phyloP scores from a whole-genome alignment of 2,797 vertebrate species.

The Sphenopsis melanotis region DNA sequence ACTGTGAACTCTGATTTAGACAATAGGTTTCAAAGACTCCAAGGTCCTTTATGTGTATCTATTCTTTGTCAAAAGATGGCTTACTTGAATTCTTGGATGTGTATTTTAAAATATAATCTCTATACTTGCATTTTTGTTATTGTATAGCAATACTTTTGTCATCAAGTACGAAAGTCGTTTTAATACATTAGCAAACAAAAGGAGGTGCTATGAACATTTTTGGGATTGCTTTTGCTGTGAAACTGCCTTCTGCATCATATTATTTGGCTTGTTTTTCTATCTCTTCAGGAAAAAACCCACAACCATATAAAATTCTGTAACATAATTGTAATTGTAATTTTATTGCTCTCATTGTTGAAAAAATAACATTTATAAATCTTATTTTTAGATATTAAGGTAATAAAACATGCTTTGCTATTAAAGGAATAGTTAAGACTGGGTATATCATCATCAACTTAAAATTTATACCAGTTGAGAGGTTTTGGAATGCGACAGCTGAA shows the following conservation, averaged over 20 bases:
- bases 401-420: background rate
- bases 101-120: background rate
- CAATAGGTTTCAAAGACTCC: background rate
- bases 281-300: background rate
- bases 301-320: background rate
- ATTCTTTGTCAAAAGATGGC: background rate
- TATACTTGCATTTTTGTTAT: background rate
- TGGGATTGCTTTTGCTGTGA: background rate
- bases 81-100: background rate
- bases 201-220: background rate
- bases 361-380: background rate
- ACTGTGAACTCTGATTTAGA: background rate
- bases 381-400: background rate
- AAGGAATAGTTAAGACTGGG: background rate
- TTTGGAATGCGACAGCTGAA: background rate
- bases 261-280: background rate
- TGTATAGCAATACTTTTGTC: background rate
- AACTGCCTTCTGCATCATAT: background rate
- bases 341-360: background rate
- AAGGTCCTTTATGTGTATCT: background rate
- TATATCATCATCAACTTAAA: background rate
- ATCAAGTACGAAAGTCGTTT: rapidly evolving
- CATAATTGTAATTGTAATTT: background rate
- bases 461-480: background rate
- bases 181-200: background rate